Conservation (phyloP, 2,113 vertebrate species). For the Recurvirostra avosetta region DNA sequence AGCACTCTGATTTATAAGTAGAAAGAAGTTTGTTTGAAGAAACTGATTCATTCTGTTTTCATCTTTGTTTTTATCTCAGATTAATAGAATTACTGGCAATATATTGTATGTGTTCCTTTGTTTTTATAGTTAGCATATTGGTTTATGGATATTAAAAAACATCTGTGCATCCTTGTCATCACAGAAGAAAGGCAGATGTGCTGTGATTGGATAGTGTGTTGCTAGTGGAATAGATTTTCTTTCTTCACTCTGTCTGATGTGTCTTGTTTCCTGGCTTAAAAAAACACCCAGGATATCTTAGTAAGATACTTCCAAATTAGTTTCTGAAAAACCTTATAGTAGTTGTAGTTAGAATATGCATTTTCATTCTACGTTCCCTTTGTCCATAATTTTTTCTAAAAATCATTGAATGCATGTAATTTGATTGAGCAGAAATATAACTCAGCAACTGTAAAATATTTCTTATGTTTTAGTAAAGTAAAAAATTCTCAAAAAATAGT, state of each 20-base stretch:
- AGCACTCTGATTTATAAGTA: conserved; percentile 76
- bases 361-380: conserved; percentile 13
- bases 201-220: conserved; percentile 44
- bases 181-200: conserved; percentile 53
- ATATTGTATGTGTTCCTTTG: conserved; percentile 63
- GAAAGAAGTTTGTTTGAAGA: conserved; percentile 72
- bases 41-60: conserved; percentile 54
- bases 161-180: conserved; percentile 68
- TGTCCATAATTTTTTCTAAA: neutral
- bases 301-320: conserved; percentile 6
- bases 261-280: conserved; percentile 42
- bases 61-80: conserved; percentile 64
- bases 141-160: conserved; percentile 72
- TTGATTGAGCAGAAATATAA: neutral
- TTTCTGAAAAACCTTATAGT: conserved; percentile 35
- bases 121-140: conserved; percentile 74
- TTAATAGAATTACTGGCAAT: conserved; percentile 59
- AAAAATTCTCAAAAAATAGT: neutral
- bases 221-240: conserved; percentile 56
- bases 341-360: neutral
- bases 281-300: neutral
- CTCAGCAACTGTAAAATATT: neutral
- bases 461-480: neutral
- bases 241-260: conserved; percentile 15
- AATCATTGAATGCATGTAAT: neutral